Evolutionary conservation across 2,797 vertebrate species (phyloP).

Genomic region (Sebastes reedi): DNA sequence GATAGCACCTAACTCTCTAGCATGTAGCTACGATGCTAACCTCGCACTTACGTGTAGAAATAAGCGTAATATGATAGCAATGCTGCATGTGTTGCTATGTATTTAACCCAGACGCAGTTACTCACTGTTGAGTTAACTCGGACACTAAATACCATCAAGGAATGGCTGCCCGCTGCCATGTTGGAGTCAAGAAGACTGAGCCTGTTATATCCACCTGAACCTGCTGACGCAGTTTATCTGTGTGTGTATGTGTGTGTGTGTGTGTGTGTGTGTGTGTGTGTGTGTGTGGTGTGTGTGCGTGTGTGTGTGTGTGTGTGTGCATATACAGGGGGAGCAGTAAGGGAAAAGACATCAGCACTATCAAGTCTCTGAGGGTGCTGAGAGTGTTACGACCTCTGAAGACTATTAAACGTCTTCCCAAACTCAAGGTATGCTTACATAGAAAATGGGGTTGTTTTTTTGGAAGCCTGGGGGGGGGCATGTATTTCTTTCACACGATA

Average conservation of each 20-base stretch:
- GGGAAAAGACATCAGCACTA: conserved; percentile 95
- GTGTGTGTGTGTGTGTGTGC: background rate
- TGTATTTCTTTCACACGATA: background rate
- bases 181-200: conserved; percentile 38
- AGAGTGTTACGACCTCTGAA: conserved; percentile 94
- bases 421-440: conserved; percentile 88
- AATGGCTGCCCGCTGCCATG: conserved; percentile 71
- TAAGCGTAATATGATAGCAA: conserved; percentile 64
- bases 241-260: conserved; percentile 33
- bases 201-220: background rate
- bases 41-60: conserved; percentile 37
- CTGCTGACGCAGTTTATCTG: conserved; percentile 46
- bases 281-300: conserved; percentile 12
- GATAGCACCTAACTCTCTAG: conserved; percentile 62
- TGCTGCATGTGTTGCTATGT: conserved; percentile 79
- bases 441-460: background rate
- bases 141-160: conserved; percentile 55
- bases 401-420: conserved; percentile 96
- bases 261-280: conserved; percentile 1
- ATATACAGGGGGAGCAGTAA: conserved; percentile 90
- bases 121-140: conserved; percentile 78
- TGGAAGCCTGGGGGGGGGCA: background rate
- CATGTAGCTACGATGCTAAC: conserved; percentile 72
- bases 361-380: conserved; percentile 96
- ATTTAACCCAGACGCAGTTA: conserved; percentile 76